Percentiles rank a stretch among this genome's conserved stretches.
phyloP scores from a whole-genome alignment of 2,113 vertebrate genomes.

The Ictidomys tridecemlineatus region DNA sequence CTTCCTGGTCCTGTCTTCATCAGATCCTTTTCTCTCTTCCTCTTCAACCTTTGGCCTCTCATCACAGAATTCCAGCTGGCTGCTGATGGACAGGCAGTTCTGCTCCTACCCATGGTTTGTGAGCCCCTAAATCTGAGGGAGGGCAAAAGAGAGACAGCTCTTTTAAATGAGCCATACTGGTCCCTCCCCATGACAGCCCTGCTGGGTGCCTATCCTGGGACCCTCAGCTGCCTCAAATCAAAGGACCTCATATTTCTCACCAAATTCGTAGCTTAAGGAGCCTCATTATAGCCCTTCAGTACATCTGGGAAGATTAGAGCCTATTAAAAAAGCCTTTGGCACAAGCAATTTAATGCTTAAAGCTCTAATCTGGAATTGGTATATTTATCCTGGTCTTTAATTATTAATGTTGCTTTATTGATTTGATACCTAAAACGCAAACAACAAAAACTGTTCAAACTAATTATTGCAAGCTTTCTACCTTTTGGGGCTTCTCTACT shows the following conservation, averaged over 20 bases:
- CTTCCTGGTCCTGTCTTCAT: neutral
- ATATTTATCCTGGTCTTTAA: slow-evolving; percentile 89
- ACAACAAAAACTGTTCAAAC: slow-evolving; percentile 88
- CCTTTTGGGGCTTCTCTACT: slow-evolving; percentile 83
- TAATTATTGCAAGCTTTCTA: slow-evolving; percentile 86
- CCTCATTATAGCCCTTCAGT: slow-evolving; percentile 83
- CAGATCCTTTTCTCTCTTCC: neutral
- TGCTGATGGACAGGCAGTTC: neutral
- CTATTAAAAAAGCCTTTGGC: slow-evolving; percentile 81
- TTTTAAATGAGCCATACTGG: neutral
- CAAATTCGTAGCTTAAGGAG: slow-evolving; percentile 79
- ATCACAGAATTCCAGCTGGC: neutral
- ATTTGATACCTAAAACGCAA: slow-evolving; percentile 88
- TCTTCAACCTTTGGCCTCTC: neutral
- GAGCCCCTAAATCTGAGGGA: neutral
- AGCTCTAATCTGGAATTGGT: slow-evolving; percentile 88
- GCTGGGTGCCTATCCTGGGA: neutral
- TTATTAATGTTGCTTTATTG: slow-evolving; percentile 89
- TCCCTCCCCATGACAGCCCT: neutral
- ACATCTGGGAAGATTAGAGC: slow-evolving; percentile 79
- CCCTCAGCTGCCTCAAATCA: slow-evolving; percentile 2
- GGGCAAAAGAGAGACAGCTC: neutral
- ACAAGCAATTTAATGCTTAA: slow-evolving; percentile 87
- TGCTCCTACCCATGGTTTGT: neutral
- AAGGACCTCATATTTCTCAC: slow-evolving; percentile 78